phyloP scores from a whole-genome alignment of 2,113 vertebrate species.

The Xyliphius kryptos region DNA sequence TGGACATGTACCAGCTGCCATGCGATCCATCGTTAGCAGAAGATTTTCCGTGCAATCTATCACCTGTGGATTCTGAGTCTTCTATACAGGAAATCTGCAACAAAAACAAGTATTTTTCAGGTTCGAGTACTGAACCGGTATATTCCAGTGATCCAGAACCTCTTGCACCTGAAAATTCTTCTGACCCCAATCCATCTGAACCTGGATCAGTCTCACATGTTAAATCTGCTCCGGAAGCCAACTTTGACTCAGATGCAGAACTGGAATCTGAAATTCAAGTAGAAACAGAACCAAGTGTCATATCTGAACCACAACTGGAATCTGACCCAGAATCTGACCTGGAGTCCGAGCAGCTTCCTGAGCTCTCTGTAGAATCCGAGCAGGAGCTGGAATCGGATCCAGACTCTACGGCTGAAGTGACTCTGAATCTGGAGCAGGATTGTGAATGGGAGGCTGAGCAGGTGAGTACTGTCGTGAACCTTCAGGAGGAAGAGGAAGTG shows the following conservation, averaged over 20 bases:
- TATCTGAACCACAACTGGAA: conserved; percentile 40
- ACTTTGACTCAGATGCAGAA: conserved; percentile 50
- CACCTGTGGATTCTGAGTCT: conserved; percentile 10
- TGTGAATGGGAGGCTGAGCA: conserved; percentile 35
- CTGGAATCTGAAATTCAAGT: conserved; percentile 52
- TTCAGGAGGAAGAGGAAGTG: conserved; percentile 18
- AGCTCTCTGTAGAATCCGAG: conserved; percentile 54
- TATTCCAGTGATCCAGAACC: conserved; percentile 37
- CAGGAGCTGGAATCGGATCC: conserved; percentile 55
- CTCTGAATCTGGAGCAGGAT: conserved; percentile 47
- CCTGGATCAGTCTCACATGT: conserved; percentile 49
- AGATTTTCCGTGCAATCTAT: conserved; percentile 17
- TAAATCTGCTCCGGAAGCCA: conserved; percentile 37
- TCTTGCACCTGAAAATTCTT: conserved; percentile 15
- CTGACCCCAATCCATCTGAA: conserved; percentile 53
- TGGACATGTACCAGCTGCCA: conserved; percentile 29
- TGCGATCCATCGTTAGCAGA: conserved; percentile 18
- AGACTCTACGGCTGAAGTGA: conserved; percentile 48
- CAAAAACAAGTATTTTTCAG: conserved; percentile 25
- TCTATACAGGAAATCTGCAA: conserved; percentile 18
- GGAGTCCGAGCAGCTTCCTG: conserved; percentile 46
- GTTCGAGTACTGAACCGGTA: neutral
- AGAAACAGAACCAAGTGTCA: conserved; percentile 45
- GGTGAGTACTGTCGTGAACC: too few relatives aligned
- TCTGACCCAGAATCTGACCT: conserved; percentile 49